Evolutionary conservation across 2,888 invertebrate genomes (phyloP).

Genomic region (Steinernema carpocapsae): DNA sequence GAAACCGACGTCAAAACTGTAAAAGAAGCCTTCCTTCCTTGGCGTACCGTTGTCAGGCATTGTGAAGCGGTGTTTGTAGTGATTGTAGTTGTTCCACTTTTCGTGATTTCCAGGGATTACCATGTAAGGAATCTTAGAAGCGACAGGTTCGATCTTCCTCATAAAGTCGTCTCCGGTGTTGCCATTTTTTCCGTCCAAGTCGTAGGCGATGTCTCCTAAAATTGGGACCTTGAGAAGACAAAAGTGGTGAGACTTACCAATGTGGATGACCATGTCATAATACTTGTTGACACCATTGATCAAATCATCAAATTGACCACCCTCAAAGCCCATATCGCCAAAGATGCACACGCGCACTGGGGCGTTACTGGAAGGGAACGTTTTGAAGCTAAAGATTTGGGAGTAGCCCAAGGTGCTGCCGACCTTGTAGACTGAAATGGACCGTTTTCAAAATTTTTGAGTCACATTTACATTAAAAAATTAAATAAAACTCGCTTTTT

Average conservation of each 20-base stretch:
- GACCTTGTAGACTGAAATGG: slow-evolving; percentile 59
- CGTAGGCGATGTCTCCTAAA: slow-evolving; percentile 87
- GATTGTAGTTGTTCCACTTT: slow-evolving; percentile 79
- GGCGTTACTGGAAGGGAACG: slow-evolving; percentile 67
- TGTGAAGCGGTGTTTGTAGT: slow-evolving; percentile 85
- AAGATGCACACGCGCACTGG: slow-evolving; percentile 77
- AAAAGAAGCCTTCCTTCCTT: slow-evolving; percentile 59
- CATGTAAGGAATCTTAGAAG: slow-evolving; percentile 83
- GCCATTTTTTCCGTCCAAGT: slow-evolving; percentile 80
- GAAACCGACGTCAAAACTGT: slow-evolving; percentile 84
- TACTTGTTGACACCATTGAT: slow-evolving; percentile 73
- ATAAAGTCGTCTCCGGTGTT: slow-evolving; percentile 87
- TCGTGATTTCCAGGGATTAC: slow-evolving; percentile 34
- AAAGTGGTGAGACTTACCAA: slow-evolving; percentile 49
- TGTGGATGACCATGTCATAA: slow-evolving; percentile 67
- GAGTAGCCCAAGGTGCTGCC: slow-evolving; percentile 72
- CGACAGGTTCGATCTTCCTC: slow-evolving; percentile 85
- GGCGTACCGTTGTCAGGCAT: slow-evolving; percentile 76
- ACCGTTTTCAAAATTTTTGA: neutral
- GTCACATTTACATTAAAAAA: no score
- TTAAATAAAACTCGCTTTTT: neutral
- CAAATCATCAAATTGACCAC: slow-evolving; percentile 74
- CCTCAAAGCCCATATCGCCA: slow-evolving; percentile 91
- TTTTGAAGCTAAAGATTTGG: slow-evolving; percentile 78
- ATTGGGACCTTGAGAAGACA: neutral